Base-by-base conservation (phyloP, 2,888 invertebrate genomes). In the Hyposoter didymator region DNA sequence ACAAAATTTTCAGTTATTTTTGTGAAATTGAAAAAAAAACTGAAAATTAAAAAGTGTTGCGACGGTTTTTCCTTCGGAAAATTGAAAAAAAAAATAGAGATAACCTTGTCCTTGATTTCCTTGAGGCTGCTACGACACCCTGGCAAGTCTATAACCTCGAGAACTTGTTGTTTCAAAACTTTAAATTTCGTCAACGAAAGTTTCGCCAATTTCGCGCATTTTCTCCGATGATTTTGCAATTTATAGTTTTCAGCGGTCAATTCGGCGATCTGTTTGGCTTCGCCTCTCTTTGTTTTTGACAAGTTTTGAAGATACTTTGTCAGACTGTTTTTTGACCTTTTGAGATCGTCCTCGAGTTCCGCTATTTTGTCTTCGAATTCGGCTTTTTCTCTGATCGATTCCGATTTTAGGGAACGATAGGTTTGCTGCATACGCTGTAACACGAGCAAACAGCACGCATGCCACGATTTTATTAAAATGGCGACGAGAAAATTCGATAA, bases 361-460 rank as follows among this genome's bases (percentile, higher is more conserved):
- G 97, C 94, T 67, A 98, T 96, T 88, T 97, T 95, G 73, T 97
- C 96, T 90, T 99, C 99, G 93, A 97, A 97, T 94, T 99, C 99
- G 45, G 97, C 97, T 93, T 98, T 97, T 59, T 97, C 96, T 59
- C 97, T 97, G 90, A 97, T 97, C 92, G 99, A 95, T 91, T 97
- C 97, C 86, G 98, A 95, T 84, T 98, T 95, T 75, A 99, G 95
- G 74, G 97, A 95, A 94, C 99, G 98, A 90, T 98, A 97, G 94
- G 99, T 98, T 94, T 99, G 99, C 94, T 99, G 98, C 94, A 99
- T 95, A 92, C 96, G 96, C 99, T 99, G 95, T 0, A 95, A 94
- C 76, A 49, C 87, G 88, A 66, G 17, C 66, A 10, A 64, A 64
- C 64, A 52, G 47, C 17, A 76, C 32, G 45, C 17, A 35, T 22